Conservation (phyloP, 2,797 vertebrate species). For the Acrossocheilus fasciatus region DNA sequence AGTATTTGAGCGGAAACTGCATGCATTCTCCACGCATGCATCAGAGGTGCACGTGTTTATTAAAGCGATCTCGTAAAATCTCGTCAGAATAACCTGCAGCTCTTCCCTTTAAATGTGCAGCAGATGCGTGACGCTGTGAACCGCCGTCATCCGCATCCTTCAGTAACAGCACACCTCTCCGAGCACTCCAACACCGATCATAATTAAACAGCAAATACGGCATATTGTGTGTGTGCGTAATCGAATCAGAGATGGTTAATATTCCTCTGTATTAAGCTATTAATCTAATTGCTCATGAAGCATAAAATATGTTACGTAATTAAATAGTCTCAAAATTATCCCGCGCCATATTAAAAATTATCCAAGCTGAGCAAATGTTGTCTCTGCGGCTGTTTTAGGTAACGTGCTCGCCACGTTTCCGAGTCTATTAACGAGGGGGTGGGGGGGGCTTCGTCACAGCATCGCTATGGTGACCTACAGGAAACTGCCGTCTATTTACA, state of each 20-base stretch:
- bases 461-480: slow-evolving; percentile 88
- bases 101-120: slow-evolving; percentile 87
- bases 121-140: slow-evolving; percentile 92
- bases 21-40: background rate
- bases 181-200: slow-evolving; percentile 91
- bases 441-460: slow-evolving; percentile 85
- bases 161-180: slow-evolving; percentile 85
- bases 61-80: slow-evolving; percentile 78
- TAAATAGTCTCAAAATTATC: slow-evolving; percentile 99
- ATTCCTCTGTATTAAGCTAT: slow-evolving; percentile 99
- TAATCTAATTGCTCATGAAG: slow-evolving; percentile 99
- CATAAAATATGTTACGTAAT: slow-evolving; percentile 99
- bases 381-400: slow-evolving; percentile 99
- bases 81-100: slow-evolving; percentile 85
- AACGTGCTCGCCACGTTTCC: slow-evolving; percentile 92
- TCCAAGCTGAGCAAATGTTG: slow-evolving; percentile 99
- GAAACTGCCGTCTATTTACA: slow-evolving; percentile 96
- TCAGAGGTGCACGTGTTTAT: slow-evolving; percentile 79
- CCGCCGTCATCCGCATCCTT: slow-evolving; percentile 89
- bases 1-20: slow-evolving; percentile 12
- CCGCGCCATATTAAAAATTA: slow-evolving; percentile 99
- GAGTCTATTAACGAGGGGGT: slow-evolving; percentile 86
- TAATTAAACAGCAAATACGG: slow-evolving; percentile 99
- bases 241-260: slow-evolving; percentile 99
- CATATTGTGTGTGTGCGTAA: slow-evolving; percentile 99